phyloP scores from a whole-genome alignment of 2,797 vertebrate species.

The Lepus oiostolus region DNA sequence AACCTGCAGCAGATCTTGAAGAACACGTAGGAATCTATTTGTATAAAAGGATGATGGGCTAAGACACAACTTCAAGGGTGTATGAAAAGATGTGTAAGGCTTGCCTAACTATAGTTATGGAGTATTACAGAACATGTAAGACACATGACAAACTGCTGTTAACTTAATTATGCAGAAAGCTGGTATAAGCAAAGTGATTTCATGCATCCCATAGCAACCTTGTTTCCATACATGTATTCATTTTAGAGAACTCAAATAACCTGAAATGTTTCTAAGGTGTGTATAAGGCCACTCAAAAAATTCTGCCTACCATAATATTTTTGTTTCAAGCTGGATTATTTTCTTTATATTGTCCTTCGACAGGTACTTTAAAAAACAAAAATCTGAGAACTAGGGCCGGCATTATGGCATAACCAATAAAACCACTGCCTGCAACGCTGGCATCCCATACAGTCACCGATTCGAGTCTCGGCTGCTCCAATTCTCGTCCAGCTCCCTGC shows the following conservation, averaged over 20 bases:
- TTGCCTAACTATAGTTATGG: not conserved
- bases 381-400: not conserved
- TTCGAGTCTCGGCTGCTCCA: too few species aligned
- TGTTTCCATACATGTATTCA: slow-evolving; percentile 26
- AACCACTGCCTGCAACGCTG: too few species aligned
- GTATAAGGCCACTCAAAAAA: not conserved
- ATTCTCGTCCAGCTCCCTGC: too few species aligned
- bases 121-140: not conserved
- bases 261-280: slow-evolving; percentile 34
- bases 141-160: not conserved
- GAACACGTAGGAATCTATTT: not conserved
- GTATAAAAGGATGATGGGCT: not conserved
- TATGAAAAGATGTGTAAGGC: not conserved
- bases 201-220: not conserved
- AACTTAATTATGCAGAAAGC: not conserved
- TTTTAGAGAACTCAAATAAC: slow-evolving; percentile 69
- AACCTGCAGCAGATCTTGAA: not conserved
- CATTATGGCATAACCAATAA: too few species aligned
- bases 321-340: slow-evolving; percentile 22
- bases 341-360: slow-evolving; percentile 49
- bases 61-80: not conserved
- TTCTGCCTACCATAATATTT: not conserved
- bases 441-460: too few species aligned
- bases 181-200: not conserved
- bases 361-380: not conserved